phyloP scores from a whole-genome alignment of 2,113 vertebrate species.

The Carassius carassius region DNA sequence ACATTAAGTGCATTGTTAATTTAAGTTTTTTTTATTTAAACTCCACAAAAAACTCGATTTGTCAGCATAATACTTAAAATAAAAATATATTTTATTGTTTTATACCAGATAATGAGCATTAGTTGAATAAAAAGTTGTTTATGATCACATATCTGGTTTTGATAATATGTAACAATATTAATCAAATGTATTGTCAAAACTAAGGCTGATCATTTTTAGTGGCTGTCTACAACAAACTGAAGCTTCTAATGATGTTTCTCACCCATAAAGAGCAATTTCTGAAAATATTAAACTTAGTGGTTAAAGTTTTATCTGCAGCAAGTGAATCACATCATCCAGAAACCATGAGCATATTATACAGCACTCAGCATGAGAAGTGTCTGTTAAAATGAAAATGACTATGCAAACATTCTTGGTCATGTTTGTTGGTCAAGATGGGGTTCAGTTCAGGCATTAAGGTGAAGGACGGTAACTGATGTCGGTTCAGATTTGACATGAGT shows the following conservation, averaged over 20 bases:
- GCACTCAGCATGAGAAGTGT: background rate
- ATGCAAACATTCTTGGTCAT: background rate
- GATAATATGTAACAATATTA: background rate
- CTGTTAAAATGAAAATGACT: background rate
- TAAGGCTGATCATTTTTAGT: background rate
- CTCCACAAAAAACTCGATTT: background rate
- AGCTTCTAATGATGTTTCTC: background rate
- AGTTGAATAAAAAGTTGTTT: background rate
- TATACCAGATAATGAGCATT: background rate
- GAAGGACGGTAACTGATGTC: background rate
- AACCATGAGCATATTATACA: background rate
- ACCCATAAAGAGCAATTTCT: background rate
- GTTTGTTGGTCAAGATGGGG: slow-evolving; percentile 7
- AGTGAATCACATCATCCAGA: background rate
- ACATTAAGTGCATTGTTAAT: background rate
- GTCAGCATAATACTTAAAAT: background rate
- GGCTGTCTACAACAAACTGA: background rate
- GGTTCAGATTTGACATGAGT: background rate
- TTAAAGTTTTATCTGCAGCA: background rate
- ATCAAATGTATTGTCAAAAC: background rate
- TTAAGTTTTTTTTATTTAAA: background rate
- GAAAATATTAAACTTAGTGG: background rate
- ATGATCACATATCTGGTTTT: background rate
- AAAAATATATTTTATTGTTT: background rate
- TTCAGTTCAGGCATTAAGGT: background rate